Evolutionary conservation across 2,797 vertebrate genomes (phyloP), one percentile per base, ranked within the genome.

Genomic region (Ceyx erithaca): DNA sequence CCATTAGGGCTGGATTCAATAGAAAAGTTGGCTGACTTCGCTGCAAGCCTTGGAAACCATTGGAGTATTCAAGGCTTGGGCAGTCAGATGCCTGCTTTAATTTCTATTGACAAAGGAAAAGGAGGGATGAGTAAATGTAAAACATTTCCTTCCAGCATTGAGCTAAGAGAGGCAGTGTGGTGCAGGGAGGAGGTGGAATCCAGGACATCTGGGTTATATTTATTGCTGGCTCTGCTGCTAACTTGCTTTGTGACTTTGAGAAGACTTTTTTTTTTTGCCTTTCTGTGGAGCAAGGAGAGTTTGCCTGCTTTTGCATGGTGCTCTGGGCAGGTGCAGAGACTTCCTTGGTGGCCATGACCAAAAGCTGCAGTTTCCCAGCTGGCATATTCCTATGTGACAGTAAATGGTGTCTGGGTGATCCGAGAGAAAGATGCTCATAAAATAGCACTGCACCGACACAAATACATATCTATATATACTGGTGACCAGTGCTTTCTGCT

Each of bases 31-130:
- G 86, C 95, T 94, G 76, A 52, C 79, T 96, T 93, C 26, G 66
- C 67, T 48, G n/a, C 90, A 92, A 76, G 95, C 48, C 72, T 94
- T 95, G 93, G 94, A 95, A 96, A 95, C 76, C 79, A 46, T 21
- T 7, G 0, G 72, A 89, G 59, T 67, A 94, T 90, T 94, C 92
- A 87, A 91, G 84, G 59, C 92, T 93, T 52, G 85, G 86, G 82
- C 93, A 85, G 92, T 95, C 93, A 96, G 85, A 93, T 95, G 95
- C 63, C 80, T 96, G 68, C 88, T 96, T 93, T 92, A 92, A 90
- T 96, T 95, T 96, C 91, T 94, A 52, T 76, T 96, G 96, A 96
- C 93, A 96, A 94, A 94, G 90, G 90, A 89, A 90, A 88, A 96
- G 88, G 81, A 95, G 94, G 45, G 88, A 95, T 96, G 93, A 93